phyloP scores from a whole-genome alignment of 2,797 vertebrate species.

The Acanthurus tractus region DNA sequence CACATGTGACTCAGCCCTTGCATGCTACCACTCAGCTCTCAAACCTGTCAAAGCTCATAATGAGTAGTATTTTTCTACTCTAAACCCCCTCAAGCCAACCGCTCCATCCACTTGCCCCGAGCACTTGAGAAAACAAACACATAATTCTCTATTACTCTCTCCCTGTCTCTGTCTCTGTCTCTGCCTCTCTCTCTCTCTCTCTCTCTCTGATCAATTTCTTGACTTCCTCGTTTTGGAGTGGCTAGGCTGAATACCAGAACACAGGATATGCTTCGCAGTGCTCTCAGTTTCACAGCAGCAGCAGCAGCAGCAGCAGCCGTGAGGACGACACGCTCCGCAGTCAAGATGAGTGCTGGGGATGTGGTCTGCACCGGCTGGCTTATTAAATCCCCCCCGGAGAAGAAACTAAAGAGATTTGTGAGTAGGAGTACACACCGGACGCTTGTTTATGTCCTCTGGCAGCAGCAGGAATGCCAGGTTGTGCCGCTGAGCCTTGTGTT shows the following conservation, averaged over 20 bases:
- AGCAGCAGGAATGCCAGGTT: slow-evolving; percentile 59
- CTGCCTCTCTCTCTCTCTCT: slow-evolving; percentile 43
- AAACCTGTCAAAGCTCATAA: slow-evolving; percentile 53
- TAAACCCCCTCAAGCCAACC: slow-evolving; percentile 29
- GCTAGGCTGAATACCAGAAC: slow-evolving; percentile 83
- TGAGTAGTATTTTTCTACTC: slow-evolving; percentile 39
- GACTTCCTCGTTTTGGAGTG: slow-evolving; percentile 92
- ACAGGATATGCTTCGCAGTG: slow-evolving; percentile 83
- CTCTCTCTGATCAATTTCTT: slow-evolving; percentile 88
- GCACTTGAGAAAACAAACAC: slow-evolving; percentile 56
- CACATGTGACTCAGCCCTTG: not conserved
- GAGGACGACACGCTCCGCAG: slow-evolving; percentile 78
- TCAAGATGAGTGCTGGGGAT: slow-evolving; percentile 95
- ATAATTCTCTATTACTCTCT: slow-evolving; percentile 28
- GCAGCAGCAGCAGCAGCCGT: slow-evolving; percentile 53
- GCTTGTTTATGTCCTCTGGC: slow-evolving; percentile 67
- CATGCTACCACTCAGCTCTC: slow-evolving; percentile 1
- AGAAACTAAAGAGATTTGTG: slow-evolving; percentile 98
- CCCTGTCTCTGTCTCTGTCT: slow-evolving; percentile 20
- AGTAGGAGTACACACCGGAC: slow-evolving; percentile 82
- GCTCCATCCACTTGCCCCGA: slow-evolving; percentile 48
- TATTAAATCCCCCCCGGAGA: slow-evolving; percentile 98
- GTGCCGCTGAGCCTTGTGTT: slow-evolving; percentile 49
- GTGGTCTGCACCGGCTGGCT: slow-evolving; percentile 97
- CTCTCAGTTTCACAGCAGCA: slow-evolving; percentile 79